Conservation (phyloP, 2,113 vertebrate genomes). For the Candoia aspera region DNA sequence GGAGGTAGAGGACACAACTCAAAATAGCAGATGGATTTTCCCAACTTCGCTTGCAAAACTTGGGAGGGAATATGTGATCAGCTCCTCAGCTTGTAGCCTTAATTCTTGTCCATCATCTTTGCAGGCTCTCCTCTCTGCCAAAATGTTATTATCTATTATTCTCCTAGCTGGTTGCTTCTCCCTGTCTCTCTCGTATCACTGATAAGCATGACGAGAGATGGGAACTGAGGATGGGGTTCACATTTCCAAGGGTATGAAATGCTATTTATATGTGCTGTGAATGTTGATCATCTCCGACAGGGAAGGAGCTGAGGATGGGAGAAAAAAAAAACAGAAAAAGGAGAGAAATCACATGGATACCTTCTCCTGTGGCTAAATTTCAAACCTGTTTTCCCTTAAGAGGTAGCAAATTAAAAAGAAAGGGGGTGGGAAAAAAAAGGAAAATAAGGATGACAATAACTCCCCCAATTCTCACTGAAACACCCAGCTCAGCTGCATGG, state of each 20-base stretch:
- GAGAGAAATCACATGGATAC: background rate
- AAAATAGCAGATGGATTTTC: constrained; percentile 42
- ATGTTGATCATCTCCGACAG: constrained; percentile 51
- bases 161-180: constrained; percentile 59
- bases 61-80: constrained; percentile 45
- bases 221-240: constrained; percentile 65
- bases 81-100: constrained; percentile 61
- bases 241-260: constrained; percentile 69
- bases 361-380: constrained; percentile 32
- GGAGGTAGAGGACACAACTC: background rate
- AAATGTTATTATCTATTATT: constrained; percentile 71
- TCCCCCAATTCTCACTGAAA: constrained; percentile 52
- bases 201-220: constrained; percentile 70
- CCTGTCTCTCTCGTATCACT: constrained; percentile 50
- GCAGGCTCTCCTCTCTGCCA: constrained; percentile 48
- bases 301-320: constrained; percentile 47
- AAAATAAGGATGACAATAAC: constrained; percentile 22
- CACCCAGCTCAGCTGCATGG: constrained; percentile 48
- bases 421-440: background rate
- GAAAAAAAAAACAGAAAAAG: constrained; percentile 13
- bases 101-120: constrained; percentile 63
- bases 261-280: constrained; percentile 65
- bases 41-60: constrained; percentile 42
- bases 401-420: background rate
- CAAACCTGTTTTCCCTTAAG: constrained; percentile 38